A percentile compares a stretch with the other conserved stretches of the same genome.
Evolutionary conservation across 2,888 invertebrate species (phyloP).

Genomic region (Ichneumoninae sp.): DNA sequence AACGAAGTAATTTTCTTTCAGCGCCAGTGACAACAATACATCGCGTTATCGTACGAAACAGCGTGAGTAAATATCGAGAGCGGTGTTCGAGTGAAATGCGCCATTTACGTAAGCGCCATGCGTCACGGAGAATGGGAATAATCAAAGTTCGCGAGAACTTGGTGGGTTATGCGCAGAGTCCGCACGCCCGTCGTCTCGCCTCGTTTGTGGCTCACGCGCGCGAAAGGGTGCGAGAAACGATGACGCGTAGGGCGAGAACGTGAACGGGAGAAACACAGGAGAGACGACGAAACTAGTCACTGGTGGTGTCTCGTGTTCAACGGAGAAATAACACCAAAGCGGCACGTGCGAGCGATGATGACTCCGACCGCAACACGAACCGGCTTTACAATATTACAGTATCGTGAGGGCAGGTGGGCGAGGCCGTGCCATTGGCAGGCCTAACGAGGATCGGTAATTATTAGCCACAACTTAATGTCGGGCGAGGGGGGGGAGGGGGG

Average conservation of each 20-base stretch:
- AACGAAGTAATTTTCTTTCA: too few species aligned
- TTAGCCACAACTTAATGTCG: conserved; percentile 79
- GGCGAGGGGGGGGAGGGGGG: conserved; percentile 60
- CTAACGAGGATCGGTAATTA: conserved; percentile 81
- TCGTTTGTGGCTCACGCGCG: conserved; percentile 30
- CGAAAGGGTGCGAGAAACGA: conserved; percentile 35
- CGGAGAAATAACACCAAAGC: conserved; percentile 31
- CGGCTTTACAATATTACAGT: conserved; percentile 78
- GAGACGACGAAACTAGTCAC: conserved; percentile 18
- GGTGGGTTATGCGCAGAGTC: neutral
- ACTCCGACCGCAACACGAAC: conserved; percentile 72
- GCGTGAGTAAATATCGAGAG: neutral
- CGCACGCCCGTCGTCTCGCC: neutral
- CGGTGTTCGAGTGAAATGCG: neutral
- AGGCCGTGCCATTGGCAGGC: conserved; percentile 73
- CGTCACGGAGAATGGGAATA: conserved; percentile 10
- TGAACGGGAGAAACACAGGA: conserved; percentile 25
- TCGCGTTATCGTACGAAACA: neutral
- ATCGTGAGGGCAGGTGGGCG: conserved; percentile 78
- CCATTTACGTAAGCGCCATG: neutral
- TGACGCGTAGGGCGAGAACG: conserved; percentile 31
- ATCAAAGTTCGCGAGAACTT: conserved; percentile 2
- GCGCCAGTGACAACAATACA: neutral
- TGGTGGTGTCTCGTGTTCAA: conserved; percentile 16
- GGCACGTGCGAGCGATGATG: conserved; percentile 77